Conservation (phyloP, 2,113 vertebrate species). For the Cyprinodon variegatus region DNA sequence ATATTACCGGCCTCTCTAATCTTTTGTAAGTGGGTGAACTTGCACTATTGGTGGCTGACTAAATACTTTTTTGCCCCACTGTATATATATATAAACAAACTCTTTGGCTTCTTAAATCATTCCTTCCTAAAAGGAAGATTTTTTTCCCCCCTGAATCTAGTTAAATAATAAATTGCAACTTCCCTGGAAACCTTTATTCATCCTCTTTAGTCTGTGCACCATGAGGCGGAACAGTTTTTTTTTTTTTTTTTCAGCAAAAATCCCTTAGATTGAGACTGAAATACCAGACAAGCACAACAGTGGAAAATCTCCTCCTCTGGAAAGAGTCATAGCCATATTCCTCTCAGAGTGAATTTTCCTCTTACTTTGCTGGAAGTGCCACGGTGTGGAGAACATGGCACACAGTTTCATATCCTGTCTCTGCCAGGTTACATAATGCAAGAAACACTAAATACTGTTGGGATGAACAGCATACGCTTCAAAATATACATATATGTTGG, state of each 20-base stretch:
- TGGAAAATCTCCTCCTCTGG: constrained; percentile 42
- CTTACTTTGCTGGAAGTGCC: constrained; percentile 21
- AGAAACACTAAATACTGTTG: constrained; percentile 1
- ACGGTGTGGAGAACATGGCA: constrained; percentile 9
- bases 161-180: constrained; percentile 18
- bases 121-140: not conserved
- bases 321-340: constrained; percentile 15
- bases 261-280: not conserved
- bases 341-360: constrained; percentile 34
- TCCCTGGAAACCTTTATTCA: constrained; percentile 24
- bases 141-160: constrained; percentile 3
- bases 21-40: no score
- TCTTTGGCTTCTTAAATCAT: not conserved
- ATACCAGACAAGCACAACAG: constrained; percentile 22
- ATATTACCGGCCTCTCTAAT: no score
- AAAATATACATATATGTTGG: not conserved
- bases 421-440: constrained; percentile 3
- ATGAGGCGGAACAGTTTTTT: constrained; percentile 4
- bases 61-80: no score
- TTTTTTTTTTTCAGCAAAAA: constrained; percentile 10
- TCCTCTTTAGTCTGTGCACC: not conserved
- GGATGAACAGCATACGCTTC: not conserved
- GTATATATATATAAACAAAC: not conserved
- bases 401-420: not conserved
- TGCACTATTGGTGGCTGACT: no score